These are phyloP conservation scores for Trichechus manatus DNA, from an alignment of 2,113 vertebrate genomes.

Conservation along the genomic window DNA sequence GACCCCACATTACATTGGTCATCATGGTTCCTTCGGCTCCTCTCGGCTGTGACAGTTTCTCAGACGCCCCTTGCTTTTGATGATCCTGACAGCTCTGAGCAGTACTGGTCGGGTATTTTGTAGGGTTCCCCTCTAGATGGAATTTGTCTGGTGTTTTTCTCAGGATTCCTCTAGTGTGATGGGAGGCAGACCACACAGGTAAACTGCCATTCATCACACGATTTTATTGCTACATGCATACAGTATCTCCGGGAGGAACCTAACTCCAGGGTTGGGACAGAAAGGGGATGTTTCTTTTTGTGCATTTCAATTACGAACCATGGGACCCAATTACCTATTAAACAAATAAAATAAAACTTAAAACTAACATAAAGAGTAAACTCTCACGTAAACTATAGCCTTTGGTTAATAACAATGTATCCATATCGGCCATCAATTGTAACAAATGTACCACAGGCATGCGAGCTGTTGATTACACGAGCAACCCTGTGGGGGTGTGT, in stretches of 20 bases:
- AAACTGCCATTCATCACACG: background rate
- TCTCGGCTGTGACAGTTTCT: background rate
- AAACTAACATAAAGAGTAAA: too few species aligned
- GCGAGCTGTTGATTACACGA: too few species aligned
- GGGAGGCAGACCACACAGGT: background rate
- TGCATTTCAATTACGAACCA: background rate
- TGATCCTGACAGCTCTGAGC: fast-evolving
- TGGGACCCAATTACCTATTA: background rate
- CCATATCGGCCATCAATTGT: too few species aligned
- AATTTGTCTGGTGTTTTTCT: fast-evolving
- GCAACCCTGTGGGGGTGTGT: background rate
- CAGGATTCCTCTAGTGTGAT: fast-evolving
- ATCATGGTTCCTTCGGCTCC: background rate
- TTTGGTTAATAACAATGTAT: too few species aligned
- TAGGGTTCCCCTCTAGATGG: fast-evolving
- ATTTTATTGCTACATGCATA: background rate
- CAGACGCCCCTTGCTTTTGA: fast-evolving
- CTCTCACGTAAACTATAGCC: too few species aligned
- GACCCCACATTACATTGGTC: fast-evolving
- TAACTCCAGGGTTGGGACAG: background rate
- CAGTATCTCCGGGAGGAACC: background rate
- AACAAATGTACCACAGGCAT: too few species aligned
- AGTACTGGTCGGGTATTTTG: too few species aligned
- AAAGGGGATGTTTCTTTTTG: background rate
- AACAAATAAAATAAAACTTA: background rate